These are phyloP conservation scores for Pocillopora verrucosa DNA, from an alignment of 64 coral and sea anemone genomes.

Conservation along the genomic window DNA sequence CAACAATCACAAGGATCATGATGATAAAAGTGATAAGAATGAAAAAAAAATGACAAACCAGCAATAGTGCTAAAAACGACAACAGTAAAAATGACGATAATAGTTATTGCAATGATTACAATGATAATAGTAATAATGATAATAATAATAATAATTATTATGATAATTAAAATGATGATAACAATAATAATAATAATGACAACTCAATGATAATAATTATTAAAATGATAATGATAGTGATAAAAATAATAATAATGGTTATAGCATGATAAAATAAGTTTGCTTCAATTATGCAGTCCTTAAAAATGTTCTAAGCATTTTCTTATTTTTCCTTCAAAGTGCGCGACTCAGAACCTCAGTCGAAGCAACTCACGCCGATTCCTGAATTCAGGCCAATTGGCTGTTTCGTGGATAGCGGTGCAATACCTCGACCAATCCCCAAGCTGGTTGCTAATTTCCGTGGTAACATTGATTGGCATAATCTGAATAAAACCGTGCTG, in stretches of 20 bases:
- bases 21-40: too few relatives aligned
- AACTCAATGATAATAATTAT: neutral
- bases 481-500: conserved; percentile 40
- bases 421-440: conserved; percentile 2
- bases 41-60: too few relatives aligned
- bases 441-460: conserved; percentile 32
- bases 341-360: neutral
- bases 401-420: conserved; percentile 20
- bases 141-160: too few relatives aligned
- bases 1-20: too few relatives aligned
- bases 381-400: conserved; percentile 26
- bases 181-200: too few relatives aligned
- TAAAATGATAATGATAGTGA: too few relatives aligned
- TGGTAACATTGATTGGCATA: conserved; percentile 1
- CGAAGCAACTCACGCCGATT: neutral
- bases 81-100: too few relatives aligned
- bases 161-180: too few relatives aligned
- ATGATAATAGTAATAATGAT: too few relatives aligned
- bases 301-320: neutral
- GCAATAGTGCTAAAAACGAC: too few relatives aligned
- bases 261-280: neutral
- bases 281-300: neutral
- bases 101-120: too few relatives aligned
- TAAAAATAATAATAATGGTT: neutral
- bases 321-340: neutral